These are phyloP conservation scores for Meriones unguiculatus DNA, from an alignment of 2,113 vertebrate genomes.

Conservation along the genomic window DNA sequence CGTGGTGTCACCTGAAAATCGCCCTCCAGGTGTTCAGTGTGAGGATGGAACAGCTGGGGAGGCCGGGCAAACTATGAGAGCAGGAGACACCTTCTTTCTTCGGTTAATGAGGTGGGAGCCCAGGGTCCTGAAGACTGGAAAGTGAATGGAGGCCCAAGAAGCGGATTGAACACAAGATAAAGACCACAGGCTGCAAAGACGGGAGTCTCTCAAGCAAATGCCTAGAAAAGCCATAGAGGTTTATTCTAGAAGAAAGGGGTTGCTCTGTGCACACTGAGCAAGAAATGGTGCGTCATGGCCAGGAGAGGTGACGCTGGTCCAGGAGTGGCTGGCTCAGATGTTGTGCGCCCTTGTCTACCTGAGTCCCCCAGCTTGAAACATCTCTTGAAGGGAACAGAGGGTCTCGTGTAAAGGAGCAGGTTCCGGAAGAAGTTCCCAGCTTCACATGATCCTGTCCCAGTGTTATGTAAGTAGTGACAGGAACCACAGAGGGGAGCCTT, in stretches of 20 bases:
- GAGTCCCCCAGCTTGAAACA: background rate
- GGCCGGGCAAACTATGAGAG: fast-evolving
- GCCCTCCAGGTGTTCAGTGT: background rate
- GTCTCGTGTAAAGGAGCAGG: no score
- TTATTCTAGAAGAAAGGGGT: background rate
- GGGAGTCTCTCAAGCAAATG: background rate
- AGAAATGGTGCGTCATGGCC: background rate
- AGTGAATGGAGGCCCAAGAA: background rate
- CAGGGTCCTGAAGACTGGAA: no score
- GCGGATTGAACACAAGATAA: background rate
- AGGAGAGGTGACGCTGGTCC: background rate
- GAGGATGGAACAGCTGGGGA: background rate
- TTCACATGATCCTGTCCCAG: background rate
- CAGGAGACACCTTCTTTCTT: fast-evolving
- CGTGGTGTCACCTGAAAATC: no score
- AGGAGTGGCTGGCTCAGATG: background rate
- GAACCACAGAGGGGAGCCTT: no score
- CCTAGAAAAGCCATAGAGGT: background rate
- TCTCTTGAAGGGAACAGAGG: background rate
- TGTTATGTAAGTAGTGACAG: background rate
- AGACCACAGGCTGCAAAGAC: background rate
- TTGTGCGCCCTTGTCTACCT: background rate
- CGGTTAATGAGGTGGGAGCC: background rate
- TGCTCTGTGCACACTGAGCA: background rate
- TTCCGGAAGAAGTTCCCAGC: background rate